phyloP scores from a whole-genome alignment of 2,113 vertebrate species.

The Pseudorectes ferrugineus region DNA sequence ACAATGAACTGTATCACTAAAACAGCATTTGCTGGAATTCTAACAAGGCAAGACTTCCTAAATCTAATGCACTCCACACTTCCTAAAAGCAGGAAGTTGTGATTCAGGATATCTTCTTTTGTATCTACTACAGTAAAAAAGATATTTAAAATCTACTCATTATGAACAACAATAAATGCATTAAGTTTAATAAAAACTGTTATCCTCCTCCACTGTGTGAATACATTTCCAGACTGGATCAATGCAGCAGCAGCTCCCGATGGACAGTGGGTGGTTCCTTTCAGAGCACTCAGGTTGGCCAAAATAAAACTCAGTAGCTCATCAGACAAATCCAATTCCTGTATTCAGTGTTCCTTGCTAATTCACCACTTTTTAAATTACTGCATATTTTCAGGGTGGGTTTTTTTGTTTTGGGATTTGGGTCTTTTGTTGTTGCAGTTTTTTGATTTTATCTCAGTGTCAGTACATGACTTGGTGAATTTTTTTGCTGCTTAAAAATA shows the following conservation, averaged over 20 bases:
- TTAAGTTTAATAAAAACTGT: neutral
- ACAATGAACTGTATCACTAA: neutral
- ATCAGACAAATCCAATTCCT: neutral
- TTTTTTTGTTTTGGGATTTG: neutral
- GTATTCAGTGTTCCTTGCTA: neutral
- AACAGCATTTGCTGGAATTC: neutral
- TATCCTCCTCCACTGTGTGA: fast-evolving
- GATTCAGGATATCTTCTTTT: neutral
- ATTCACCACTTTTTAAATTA: neutral
- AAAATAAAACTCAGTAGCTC: neutral
- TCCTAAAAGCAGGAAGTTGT: neutral
- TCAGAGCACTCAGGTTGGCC: neutral
- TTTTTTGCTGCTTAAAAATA: neutral
- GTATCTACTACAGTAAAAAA: neutral
- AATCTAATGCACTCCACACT: neutral
- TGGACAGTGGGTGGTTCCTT: neutral
- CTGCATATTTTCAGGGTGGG: neutral
- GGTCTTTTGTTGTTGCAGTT: neutral
- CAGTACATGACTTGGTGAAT: neutral
- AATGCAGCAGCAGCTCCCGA: neutral
- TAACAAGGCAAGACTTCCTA: neutral
- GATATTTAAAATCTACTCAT: neutral
- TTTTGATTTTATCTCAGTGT: neutral
- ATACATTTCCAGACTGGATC: no score
- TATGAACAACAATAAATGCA: neutral